Evolutionary conservation across 2,797 vertebrate genomes (phyloP).

Genomic region (Leucoraja ocellata): DNA sequence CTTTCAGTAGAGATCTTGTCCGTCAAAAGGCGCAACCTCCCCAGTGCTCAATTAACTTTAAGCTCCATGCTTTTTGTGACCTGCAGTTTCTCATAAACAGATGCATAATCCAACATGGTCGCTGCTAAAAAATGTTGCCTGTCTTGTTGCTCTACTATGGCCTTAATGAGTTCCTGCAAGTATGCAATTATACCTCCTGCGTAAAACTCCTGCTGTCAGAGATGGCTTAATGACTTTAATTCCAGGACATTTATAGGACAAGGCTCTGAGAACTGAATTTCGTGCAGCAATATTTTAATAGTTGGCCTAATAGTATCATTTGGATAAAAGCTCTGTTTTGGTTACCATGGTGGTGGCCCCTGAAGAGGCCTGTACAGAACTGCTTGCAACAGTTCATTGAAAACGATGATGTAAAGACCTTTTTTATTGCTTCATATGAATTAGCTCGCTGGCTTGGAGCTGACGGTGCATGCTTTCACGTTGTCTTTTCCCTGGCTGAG

Average conservation of each 20-base stretch:
- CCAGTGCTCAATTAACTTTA: constrained; percentile 2
- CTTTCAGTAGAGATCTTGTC: neutral
- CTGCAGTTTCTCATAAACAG: constrained; percentile 28
- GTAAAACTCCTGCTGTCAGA: neutral
- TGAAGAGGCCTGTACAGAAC: neutral
- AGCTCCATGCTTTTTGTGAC: neutral
- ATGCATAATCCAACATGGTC: neutral
- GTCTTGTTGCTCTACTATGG: neutral
- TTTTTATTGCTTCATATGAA: constrained; percentile 10
- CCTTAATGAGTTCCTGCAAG: constrained; percentile 15
- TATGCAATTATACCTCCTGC: neutral
- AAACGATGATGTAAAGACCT: constrained; percentile 12
- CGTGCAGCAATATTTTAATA: neutral
- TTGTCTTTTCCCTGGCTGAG: neutral
- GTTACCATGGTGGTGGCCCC: neutral
- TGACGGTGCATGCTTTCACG: neutral
- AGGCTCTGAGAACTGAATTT: neutral
- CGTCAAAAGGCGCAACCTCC: neutral
- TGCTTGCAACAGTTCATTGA: constrained; percentile 19
- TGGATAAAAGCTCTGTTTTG: constrained; percentile 28
- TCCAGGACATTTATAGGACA: constrained; percentile 26
- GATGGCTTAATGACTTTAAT: constrained; percentile 27
- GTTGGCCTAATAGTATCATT: neutral
- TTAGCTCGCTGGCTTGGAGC: neutral
- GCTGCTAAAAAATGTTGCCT: neutral